Base-by-base conservation (phyloP, 1,140 invertebrate genomes). In the Cotesia chilonis region DNA sequence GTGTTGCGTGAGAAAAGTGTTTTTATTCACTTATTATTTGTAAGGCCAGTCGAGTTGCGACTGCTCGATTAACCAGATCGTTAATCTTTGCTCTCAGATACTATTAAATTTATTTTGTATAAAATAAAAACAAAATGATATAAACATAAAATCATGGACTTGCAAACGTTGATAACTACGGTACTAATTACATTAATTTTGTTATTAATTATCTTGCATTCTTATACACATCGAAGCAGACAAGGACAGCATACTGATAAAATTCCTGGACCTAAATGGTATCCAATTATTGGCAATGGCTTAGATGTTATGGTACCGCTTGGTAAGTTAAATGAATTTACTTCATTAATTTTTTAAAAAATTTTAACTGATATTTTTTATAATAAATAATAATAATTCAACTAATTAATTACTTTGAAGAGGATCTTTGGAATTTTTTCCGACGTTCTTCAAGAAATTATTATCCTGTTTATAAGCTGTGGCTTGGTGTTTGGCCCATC, bases 261-360 rank as follows among this genome's bases (percentile, higher is more conserved):
- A n/a, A 75, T 84, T 72, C 79, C 78, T 4, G 80, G 82, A 12
- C 76, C 77, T 5, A 51, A 12, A 6, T 35, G 55, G 4, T 63
- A 72, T 55, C 82, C 81, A 4, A 5, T 82, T 10, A 0, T 82
- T 4, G 82, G 82, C 14, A 81, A 81, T 65, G 0, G 75, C 36
- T 20, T 67, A 4, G 35, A 57, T 7, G 51, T 76, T 9, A 60
- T 74, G 20, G 28, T 74, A 54, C 67, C 78, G 0, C 0, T 47
- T 35, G 57, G 81, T 78, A 76, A 76, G 41, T 69, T 1, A 47
- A 12, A 9, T 7, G 3, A 55, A 54, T 28, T 55, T 54, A n/a
- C n/a, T 37, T 4, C 2, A 35, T 14, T 55, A 36, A 5, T 36
- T 17, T 51, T 14, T 20, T 28, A 52, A 66, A 17, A 51, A 14